phyloP scores from a whole-genome alignment of 2,888 invertebrate genomes.

The Acrobasis repandana region DNA sequence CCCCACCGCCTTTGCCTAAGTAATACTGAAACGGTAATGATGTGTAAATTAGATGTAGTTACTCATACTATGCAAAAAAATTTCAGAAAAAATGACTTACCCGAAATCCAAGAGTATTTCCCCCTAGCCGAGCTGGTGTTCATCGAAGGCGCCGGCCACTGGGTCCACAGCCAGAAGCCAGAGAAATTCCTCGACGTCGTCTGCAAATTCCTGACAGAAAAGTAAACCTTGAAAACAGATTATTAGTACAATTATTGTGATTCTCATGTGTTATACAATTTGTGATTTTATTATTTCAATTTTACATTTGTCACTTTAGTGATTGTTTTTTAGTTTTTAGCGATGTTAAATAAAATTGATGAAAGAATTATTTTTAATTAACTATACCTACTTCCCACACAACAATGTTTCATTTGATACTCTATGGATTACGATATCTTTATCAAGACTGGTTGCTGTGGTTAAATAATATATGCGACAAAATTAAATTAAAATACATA shows the following conservation, averaged over 20 bases:
- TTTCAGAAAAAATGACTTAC: constrained; percentile 81
- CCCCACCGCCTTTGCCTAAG: too few relatives aligned
- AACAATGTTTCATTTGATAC: not conserved
- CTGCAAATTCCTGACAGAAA: constrained; percentile 84
- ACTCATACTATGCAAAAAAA: too few relatives aligned
- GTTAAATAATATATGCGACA: not conserved
- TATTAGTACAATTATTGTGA: constrained; percentile 41
- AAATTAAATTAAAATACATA: too few relatives aligned
- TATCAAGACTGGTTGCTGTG: not conserved
- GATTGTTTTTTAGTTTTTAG: constrained; percentile 14
- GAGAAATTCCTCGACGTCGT: constrained; percentile 86
- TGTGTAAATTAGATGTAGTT: too few relatives aligned
- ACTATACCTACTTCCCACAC: not conserved
- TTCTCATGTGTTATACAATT: constrained; percentile 30
- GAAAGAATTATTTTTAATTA: not conserved
- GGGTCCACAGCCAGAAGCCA: constrained; percentile 97
- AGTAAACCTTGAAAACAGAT: constrained; percentile 40
- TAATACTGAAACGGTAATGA: too few relatives aligned
- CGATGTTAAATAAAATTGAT: constrained; percentile 8
- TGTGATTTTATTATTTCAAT: constrained; percentile 21
- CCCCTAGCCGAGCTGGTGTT: constrained; percentile 87
- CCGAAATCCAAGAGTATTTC: constrained; percentile 86
- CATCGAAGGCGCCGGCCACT: constrained; percentile 93
- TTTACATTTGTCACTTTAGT: constrained; percentile 18
- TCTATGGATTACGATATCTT: not conserved